Evolutionary conservation across 2,113 vertebrate genomes (phyloP), one percentile per base, ranked within the genome.

Genomic region (Eurystomus gularis): DNA sequence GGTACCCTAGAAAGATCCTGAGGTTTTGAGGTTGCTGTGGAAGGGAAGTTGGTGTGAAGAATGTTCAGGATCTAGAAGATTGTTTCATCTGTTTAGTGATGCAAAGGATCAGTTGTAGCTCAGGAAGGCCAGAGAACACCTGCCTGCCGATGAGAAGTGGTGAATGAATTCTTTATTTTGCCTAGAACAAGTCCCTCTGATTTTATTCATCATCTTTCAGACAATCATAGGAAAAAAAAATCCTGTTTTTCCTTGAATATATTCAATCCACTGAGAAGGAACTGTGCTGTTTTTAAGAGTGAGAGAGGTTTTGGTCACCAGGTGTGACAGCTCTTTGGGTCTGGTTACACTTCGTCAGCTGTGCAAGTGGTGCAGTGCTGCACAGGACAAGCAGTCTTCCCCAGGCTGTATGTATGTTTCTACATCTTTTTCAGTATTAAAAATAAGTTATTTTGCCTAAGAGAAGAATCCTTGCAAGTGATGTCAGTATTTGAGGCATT

Each of bases 151-250:
- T 28, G 52, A 28, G 14, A 18, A 18, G 29, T 55, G 52, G 52
- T 31, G 52, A 55, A 55, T 18, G 29, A 31, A 55, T 55, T 55
- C 28, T 55, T 55, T 55, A 18, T 55, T 31, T 55, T 87, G 39
- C 39, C 7, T 82, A 5, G 48, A 75, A 21, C 15, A 54, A 2
- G 23, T 52, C 49, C 19, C 18, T 76, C 21, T 65, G 31, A 29
- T 1, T 0, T 60, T 54, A 21, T 14, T 82, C 8, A 9, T 25
- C 0, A 0, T 55, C 39, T 61, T 68, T n/a, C 57, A 58, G 37
- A 19, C 14, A 48, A 26, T 71, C 23, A 8, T 18, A 58, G 31
- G 42, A 37, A 26, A 39, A 73, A 57, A 76, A 46, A 6, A 12
- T 35, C 20, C 11, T 64, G 24, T 6, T 60, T 86, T 77, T 13